Base-by-base conservation (phyloP, 2,113 vertebrate species). In the Irena cyanogastra region DNA sequence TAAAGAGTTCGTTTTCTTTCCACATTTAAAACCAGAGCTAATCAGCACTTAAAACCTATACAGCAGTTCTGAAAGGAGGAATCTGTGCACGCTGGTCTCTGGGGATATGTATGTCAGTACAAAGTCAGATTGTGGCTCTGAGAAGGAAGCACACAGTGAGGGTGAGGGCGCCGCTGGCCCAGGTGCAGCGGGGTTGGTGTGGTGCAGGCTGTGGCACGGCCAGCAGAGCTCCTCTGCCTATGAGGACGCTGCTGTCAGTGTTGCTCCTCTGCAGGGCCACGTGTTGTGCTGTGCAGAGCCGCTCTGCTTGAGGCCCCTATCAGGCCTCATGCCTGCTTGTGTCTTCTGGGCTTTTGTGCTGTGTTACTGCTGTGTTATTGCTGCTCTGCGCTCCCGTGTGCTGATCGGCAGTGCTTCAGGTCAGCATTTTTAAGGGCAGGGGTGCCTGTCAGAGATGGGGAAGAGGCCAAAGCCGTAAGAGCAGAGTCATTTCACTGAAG, bases 221-320 rank as follows among this genome's bases (percentile, higher is more conserved):
- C 24, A 2, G 80, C 56, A 19, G 3, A 26, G 8, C 31, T 45
- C 13, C 47, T 21, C 6, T 42, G 17, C 39, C 44, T 7, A 11
- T 12, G 45, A 37, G n/a, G 45, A 24, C 0, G 4, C 41, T 60
- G 66, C 76, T 90, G 27, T 23, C 2, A 0, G 5, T 0, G 0
- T 10, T 19, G 35, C 63, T 79, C 56, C 59, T 78, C 53, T 2
- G 10, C 52, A 20, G 21, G 50, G 50, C 74, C 4, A 0, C 0
- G 2, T 7, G 33, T 17, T 56, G 63, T 41, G 45, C 24, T 4
- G 0, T 5, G 27, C 75, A 10, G 78, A 54, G 70, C 42, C 5
- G 10, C 63, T 35, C 35, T 45, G 50, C 5, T 8, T 21, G 19
- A 11, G 74, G 16, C 11, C 16, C 35, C 5, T 0, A 5, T 44